Conservation (phyloP, 2,113 vertebrate species). For the Dromas ardeola region DNA sequence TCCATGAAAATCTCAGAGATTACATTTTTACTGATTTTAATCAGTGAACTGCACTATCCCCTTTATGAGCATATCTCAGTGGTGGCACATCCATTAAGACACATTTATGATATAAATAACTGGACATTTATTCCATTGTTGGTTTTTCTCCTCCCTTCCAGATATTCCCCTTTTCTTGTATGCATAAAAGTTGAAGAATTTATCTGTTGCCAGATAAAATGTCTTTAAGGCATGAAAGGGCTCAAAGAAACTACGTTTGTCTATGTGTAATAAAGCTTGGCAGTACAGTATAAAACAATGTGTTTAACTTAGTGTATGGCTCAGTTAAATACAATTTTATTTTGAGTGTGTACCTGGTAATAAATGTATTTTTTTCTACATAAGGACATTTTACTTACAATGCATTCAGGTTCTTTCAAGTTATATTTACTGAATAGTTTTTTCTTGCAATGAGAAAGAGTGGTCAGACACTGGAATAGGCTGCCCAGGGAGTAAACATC, state of each 20-base stretch:
- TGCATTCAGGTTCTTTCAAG: not conserved
- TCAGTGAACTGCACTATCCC: not conserved
- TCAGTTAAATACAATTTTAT: not conserved
- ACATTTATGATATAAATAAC: not conserved
- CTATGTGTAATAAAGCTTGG: not conserved
- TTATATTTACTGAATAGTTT: not conserved
- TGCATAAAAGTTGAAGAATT: not conserved
- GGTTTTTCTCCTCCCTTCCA: not conserved
- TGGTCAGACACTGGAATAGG: no score
- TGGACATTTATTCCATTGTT: not conserved
- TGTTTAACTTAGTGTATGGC: not conserved
- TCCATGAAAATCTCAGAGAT: not conserved
- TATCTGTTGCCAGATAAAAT: not conserved
- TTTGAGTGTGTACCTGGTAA: not conserved
- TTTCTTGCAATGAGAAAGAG: not conserved
- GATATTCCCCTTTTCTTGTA: not conserved
- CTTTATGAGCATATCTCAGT: not conserved
- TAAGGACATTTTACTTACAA: not conserved
- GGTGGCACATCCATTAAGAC: not conserved
- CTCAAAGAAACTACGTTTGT: not conserved
- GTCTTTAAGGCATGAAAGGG: not conserved
- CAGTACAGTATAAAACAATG: not conserved
- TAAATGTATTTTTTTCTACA: not conserved
- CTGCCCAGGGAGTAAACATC: no score
- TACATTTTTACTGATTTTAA: not conserved